Evolutionary conservation across 1,140 invertebrate species (phyloP), one percentile per base, ranked within the genome.

Genomic region (Atopsyche davidsoni): DNA sequence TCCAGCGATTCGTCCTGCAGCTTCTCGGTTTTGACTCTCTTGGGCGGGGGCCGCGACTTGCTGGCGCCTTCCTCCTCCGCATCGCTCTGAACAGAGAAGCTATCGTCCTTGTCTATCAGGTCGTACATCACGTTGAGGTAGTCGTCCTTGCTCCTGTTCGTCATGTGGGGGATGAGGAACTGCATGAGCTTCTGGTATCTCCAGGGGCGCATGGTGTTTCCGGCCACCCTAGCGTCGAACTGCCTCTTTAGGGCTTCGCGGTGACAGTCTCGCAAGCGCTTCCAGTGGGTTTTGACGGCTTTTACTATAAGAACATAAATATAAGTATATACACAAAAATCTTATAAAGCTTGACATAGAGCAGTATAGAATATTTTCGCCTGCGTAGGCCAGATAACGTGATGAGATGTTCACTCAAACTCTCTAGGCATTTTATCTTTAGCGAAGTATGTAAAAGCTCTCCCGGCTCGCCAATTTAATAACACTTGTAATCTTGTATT

Each of bases 151-250:
- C 9, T n/a, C 28, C 28, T 31, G 9, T 9, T 64, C 47, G 59
- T 66, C 69, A 71, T 71, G 59, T 71, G 63, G 17, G 69, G 69
- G 61, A 69, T 67, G 53, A 71, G 60, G 59, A 71, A 71, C 53
- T 66, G 65, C 69, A 71, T 71, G 7, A 55, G 59, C 7, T 52
- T 60, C 66, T 65, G 64, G 59, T 71, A 70, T 62, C 68, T 70
- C 69, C 69, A 71, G 3, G 66, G 61, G n/a, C n/a, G n/a, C n/a
- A n/a, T n/a, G n/a, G n/a, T n/a, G n/a, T n/a, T 31, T 31, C n/a
- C 28, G 9, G 28, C 9, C n/a, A 9, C 28, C 9, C 28, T 31
- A n/a, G 9, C 9, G n/a, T 31, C 28, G 9, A n/a, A 31, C 28
- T 68, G 66, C 7, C 69, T 58, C 57, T 70, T 72, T 11, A 72